Percentiles rank a stretch among this genome's conserved stretches.
phyloP scores from a whole-genome alignment of 2,888 invertebrate species.

The Drosophila acutilabella region DNA sequence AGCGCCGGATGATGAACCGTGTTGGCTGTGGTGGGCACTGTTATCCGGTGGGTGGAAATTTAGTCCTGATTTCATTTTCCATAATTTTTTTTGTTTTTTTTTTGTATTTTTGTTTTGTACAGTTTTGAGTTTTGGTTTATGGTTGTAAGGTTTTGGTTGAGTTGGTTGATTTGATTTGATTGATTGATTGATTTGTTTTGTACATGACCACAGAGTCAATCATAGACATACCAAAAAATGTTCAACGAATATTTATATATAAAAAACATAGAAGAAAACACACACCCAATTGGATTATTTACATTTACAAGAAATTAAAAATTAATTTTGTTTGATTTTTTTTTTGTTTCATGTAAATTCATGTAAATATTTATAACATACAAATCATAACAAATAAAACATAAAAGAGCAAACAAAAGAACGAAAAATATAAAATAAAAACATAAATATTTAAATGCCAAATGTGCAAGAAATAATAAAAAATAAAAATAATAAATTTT shows the following conservation, averaged over 20 bases:
- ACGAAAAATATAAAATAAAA: slow-evolving; percentile 23
- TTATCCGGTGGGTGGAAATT: slow-evolving; percentile 85
- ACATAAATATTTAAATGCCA: slow-evolving; percentile 35
- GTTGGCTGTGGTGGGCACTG: slow-evolving; percentile 83
- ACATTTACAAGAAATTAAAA: slow-evolving; percentile 85
- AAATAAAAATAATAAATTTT: slow-evolving; percentile 16
- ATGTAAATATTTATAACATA: slow-evolving; percentile 72
- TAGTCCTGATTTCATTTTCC: slow-evolving; percentile 85
- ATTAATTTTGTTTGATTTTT: slow-evolving; percentile 68
- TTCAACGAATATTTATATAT: slow-evolving; percentile 85
- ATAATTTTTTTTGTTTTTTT: slow-evolving; percentile 70
- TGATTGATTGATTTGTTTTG: slow-evolving; percentile 74
- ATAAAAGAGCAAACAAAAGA: slow-evolving; percentile 51
- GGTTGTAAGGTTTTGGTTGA: slow-evolving; percentile 78
- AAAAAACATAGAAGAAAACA: slow-evolving; percentile 85
- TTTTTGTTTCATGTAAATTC: slow-evolving; percentile 29
- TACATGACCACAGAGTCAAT: slow-evolving; percentile 85
- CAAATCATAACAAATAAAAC: slow-evolving; percentile 67
- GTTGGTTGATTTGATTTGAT: slow-evolving; percentile 71
- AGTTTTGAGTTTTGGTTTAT: slow-evolving; percentile 78
- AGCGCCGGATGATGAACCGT: slow-evolving; percentile 65
- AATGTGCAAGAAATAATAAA: slow-evolving; percentile 25
- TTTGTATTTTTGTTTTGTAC: slow-evolving; percentile 75
- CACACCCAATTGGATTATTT: slow-evolving; percentile 86
- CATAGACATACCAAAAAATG: slow-evolving; percentile 85